phyloP scores from a whole-genome alignment of 1,140 invertebrate species.

The Macrosteles quadrilineatus region DNA sequence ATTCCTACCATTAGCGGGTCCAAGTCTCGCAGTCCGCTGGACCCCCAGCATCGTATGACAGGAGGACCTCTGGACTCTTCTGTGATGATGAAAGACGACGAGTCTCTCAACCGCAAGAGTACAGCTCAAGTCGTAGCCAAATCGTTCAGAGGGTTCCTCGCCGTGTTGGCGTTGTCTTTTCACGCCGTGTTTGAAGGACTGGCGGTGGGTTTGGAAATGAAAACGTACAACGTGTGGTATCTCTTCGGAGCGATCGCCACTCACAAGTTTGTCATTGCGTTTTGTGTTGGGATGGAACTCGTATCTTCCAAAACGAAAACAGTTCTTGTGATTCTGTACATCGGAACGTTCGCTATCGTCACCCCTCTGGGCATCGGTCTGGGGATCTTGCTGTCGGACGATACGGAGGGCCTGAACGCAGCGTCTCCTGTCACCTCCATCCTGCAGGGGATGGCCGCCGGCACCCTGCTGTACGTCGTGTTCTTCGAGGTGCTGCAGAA shows the following conservation, averaged over 20 bases:
- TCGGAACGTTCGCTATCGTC: slow-evolving; percentile 64
- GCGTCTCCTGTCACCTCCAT: slow-evolving; percentile 50
- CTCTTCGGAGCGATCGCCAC: slow-evolving; percentile 71
- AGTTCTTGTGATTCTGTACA: slow-evolving; percentile 59
- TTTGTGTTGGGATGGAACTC: slow-evolving; percentile 67
- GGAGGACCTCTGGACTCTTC: slow-evolving; percentile 34
- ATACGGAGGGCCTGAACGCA: slow-evolving; percentile 47
- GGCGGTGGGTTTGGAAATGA: slow-evolving; percentile 72
- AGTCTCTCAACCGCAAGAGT: slow-evolving; percentile 18
- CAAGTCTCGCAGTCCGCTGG: slow-evolving; percentile 34
- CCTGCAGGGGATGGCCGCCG: slow-evolving; percentile 81
- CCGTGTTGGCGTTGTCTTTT: slow-evolving; percentile 74
- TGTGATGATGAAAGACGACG: slow-evolving; percentile 11
- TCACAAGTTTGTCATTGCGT: slow-evolving; percentile 74
- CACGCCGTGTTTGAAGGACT: slow-evolving; percentile 82
- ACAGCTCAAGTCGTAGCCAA: slow-evolving; percentile 42
- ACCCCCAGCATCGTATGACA: slow-evolving; percentile 40
- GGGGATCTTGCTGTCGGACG: slow-evolving; percentile 56
- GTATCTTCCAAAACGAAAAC: slow-evolving; percentile 64
- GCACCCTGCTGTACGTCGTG: slow-evolving; percentile 85
- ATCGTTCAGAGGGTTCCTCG: slow-evolving; percentile 62
- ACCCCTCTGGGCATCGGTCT: slow-evolving; percentile 69
- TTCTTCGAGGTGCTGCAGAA: slow-evolving; percentile 88
- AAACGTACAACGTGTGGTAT: slow-evolving; percentile 63
- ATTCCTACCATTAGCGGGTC: slow-evolving; percentile 30